Conservation (phyloP, 2,797 vertebrate genomes). For the Premnoplex brunnescens region DNA sequence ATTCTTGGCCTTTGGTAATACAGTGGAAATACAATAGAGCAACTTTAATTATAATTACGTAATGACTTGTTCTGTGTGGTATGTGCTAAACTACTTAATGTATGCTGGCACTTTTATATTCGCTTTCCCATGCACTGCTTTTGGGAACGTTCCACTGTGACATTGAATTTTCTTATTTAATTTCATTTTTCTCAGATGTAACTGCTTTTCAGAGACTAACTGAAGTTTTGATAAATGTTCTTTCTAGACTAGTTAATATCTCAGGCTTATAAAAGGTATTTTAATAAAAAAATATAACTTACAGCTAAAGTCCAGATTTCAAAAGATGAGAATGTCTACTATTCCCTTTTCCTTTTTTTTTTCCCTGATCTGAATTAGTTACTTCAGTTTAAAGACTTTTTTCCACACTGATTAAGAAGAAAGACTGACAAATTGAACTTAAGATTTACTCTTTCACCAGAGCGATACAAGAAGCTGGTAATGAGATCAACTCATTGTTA, state of each 20-base stretch:
- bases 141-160: neutral
- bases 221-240: slow-evolving; percentile 51
- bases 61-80: neutral
- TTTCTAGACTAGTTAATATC: slow-evolving; percentile 52
- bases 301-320: slow-evolving; percentile 1
- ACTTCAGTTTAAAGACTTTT: slow-evolving; percentile 48
- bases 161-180: slow-evolving; percentile 32
- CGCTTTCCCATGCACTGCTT: neutral
- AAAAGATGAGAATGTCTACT: neutral
- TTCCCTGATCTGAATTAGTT: neutral
- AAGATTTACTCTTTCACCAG: slow-evolving; percentile 48
- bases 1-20: neutral
- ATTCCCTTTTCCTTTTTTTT: neutral
- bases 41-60: neutral
- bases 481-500: slow-evolving; percentile 58
- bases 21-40: neutral
- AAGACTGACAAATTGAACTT: slow-evolving; percentile 65
- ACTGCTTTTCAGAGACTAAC: slow-evolving; percentile 31
- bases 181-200: slow-evolving; percentile 30
- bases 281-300: slow-evolving; percentile 49
- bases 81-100: neutral
- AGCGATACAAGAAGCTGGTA: slow-evolving; percentile 27
- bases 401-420: slow-evolving; percentile 46
- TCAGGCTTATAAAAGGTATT: slow-evolving; percentile 27
- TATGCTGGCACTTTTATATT: neutral